Base-by-base conservation (phyloP, 1,140 invertebrate genomes). In the Eriosoma lanigerum region DNA sequence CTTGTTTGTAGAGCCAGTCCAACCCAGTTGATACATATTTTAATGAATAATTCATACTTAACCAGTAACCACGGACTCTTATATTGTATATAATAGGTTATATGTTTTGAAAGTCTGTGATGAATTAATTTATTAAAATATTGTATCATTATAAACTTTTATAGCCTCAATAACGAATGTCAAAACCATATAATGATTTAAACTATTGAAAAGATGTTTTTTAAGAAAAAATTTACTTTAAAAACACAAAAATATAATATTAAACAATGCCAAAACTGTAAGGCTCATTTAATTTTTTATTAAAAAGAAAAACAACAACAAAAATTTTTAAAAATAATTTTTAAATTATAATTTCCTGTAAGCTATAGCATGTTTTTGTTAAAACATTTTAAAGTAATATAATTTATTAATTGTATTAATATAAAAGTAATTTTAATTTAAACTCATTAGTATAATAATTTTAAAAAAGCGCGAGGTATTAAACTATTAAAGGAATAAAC, bases 271-370 rank as follows among this genome's bases (percentile, higher is more conserved):
- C n/a, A 44, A 44, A 9, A 73, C 19, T 44, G 29, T 48, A 78
- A 78, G 73, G 24, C 56, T 60, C 21, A 19, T 78, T 62, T 78
- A 21, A 78, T 48, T 62, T 78, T 58, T 62, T 78, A 78, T 78
- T 78, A 26, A n/a, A 56, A 78, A 78, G 48, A 60, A 76, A 32
- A 54, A 0, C n/a, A 72, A 70, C 24, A 70, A 29, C 12, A 70
- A 70, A 44, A 66, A 44, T 6, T 66, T 32, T 66, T 66, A n/a
- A 44, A 64, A 73, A 38, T 54, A 50, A 70, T 70, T 76, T 3
- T 26, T 58, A 19, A 12, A 58, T n/a, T 19, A 76, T 46, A 44
- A 52, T 76, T 54, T 56, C 3, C 54, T 46, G 73, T 60, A 76
- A 76, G 73, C 73, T 76, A 58, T 76, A 60, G 21, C 32, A 76